Conservation (phyloP, 2,888 invertebrate species). For the Papilio protenor region DNA sequence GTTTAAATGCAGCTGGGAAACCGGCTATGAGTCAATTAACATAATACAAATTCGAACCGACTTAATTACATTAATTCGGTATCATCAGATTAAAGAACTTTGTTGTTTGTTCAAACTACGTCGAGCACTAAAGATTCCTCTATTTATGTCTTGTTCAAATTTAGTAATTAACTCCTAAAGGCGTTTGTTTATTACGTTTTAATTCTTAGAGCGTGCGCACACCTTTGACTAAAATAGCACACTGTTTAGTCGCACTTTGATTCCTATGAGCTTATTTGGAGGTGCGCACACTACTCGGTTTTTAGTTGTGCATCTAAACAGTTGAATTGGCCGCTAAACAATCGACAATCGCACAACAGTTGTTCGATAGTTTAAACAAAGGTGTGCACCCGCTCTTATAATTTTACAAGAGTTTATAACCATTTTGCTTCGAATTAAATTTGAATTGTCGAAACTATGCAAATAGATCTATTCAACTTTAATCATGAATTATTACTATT, state of each 20-base stretch:
- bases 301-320: too few species aligned
- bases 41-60: not conserved
- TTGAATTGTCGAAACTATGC: not conserved
- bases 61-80: not conserved
- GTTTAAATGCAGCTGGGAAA: too few species aligned
- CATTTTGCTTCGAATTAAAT: not conserved
- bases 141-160: not conserved
- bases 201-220: too few species aligned
- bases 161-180: not conserved
- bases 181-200: not conserved
- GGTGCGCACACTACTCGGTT: too few species aligned
- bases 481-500: not conserved
- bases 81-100: not conserved
- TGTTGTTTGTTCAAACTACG: not conserved
- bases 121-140: not conserved
- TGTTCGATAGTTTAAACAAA: too few species aligned
- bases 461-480: not conserved
- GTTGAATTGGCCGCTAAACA: too few species aligned
- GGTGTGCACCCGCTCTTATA: too few species aligned
- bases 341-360: too few species aligned
- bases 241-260: too few species aligned
- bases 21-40: not conserved
- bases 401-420: too few species aligned
- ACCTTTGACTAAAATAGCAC: too few species aligned
- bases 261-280: too few species aligned